A percentile compares a stretch with the other conserved stretches of the same genome.
phyloP scores from a whole-genome alignment of 2,888 invertebrate species.

The Onthophagus sagittarius region DNA sequence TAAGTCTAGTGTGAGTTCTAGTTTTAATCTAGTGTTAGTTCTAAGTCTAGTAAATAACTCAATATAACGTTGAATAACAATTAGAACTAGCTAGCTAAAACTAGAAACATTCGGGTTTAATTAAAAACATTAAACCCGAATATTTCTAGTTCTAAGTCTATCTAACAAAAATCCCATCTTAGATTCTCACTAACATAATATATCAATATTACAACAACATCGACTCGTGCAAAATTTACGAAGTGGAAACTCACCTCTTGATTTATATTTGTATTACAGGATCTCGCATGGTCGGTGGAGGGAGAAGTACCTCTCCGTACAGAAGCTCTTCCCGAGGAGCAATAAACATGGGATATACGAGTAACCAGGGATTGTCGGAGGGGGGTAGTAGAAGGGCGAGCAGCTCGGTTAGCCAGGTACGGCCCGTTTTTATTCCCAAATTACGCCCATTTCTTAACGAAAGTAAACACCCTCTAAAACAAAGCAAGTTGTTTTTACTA shows the following conservation, averaged over 20 bases:
- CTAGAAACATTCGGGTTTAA: no score
- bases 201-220: no score
- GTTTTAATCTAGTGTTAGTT: no score
- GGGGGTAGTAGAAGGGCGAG: conserved; percentile 64
- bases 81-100: no score
- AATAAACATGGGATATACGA: conserved; percentile 50
- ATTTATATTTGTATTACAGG: conserved; percentile 32
- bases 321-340: conserved; percentile 52
- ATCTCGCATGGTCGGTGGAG: conserved; percentile 29
- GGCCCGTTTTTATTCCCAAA: not conserved
- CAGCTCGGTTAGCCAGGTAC: conserved; percentile 70
- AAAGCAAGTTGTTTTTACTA: not conserved
- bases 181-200: no score
- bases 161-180: no score
- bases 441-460: not conserved
- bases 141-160: no score
- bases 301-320: conserved; percentile 62
- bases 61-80: no score
- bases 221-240: not conserved
- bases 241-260: not conserved
- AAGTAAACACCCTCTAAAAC: not conserved
- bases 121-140: no score
- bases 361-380: conserved; percentile 52
- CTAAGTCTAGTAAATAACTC: no score
- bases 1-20: no score